A percentile compares a stretch with the other conserved stretches of the same genome.
These are phyloP conservation scores for Erebia palarica DNA, from an alignment of 2,888 invertebrate genomes.

Conservation along the genomic window DNA sequence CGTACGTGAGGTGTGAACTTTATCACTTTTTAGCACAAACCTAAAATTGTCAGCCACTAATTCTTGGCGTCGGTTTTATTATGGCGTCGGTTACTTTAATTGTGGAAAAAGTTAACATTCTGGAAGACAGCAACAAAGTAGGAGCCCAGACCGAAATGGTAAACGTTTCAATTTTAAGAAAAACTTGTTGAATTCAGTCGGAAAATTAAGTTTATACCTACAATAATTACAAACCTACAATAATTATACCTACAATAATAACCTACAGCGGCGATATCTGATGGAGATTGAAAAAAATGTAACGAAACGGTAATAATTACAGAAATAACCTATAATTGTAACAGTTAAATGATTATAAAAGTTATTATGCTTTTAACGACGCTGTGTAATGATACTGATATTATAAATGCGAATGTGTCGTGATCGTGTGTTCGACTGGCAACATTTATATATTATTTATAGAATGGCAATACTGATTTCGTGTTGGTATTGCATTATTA, in stretches of 20 bases:
- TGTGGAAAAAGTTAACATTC: slow-evolving; percentile 27
- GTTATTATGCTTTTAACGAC: too few relatives aligned
- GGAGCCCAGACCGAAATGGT: slow-evolving; percentile 7
- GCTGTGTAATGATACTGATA: too few relatives aligned
- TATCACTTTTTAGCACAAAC: slow-evolving; percentile 41
- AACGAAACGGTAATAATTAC: too few relatives aligned
- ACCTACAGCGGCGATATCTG: not conserved
- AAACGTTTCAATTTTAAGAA: not conserved
- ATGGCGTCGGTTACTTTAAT: slow-evolving; percentile 32
- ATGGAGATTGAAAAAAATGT: not conserved
- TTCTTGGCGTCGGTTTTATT: slow-evolving; percentile 18
- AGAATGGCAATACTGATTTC: too few relatives aligned
- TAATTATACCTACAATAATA: not conserved
- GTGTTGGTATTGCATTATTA: too few relatives aligned
- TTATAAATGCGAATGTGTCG: too few relatives aligned
- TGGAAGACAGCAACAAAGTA: slow-evolving; percentile 38
- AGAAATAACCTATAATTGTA: too few relatives aligned
- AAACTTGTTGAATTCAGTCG: not conserved
- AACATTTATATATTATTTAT: too few relatives aligned
- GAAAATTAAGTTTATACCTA: not conserved
- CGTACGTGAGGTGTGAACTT: slow-evolving; percentile 50
- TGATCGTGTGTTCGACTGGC: too few relatives aligned
- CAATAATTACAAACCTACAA: not conserved
- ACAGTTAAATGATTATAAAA: too few relatives aligned
- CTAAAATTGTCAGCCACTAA: slow-evolving; percentile 29